Conservation (phyloP, 2,797 vertebrate species). For the Peromyscus nudipes region DNA sequence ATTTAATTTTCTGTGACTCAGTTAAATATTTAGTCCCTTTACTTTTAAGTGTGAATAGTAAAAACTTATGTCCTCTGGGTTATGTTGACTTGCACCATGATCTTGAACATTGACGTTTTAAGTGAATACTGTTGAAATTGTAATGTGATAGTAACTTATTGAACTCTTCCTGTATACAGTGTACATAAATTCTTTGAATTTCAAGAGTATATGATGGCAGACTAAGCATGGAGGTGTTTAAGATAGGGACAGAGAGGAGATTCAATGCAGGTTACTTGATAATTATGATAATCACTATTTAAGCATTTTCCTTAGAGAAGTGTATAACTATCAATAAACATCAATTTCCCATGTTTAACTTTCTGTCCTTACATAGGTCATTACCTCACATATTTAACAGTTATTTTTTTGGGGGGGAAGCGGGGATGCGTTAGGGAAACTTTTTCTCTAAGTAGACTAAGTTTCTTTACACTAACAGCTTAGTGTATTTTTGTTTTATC, state of each 20-base stretch:
- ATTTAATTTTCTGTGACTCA: background rate
- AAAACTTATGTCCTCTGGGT: background rate
- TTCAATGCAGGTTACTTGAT: background rate
- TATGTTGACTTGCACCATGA: background rate
- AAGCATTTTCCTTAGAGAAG: background rate
- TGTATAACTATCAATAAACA: background rate
- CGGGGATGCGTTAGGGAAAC: fast-evolving
- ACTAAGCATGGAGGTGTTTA: background rate
- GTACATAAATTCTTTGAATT: background rate
- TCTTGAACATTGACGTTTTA: background rate
- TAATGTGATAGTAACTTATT: background rate
- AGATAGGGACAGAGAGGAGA: background rate
- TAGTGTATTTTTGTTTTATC: background rate
- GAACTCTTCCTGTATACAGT: background rate
- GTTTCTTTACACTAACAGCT: background rate
- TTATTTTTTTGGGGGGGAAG: background rate
- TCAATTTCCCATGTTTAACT: background rate
- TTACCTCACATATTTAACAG: background rate
- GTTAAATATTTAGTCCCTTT: background rate
- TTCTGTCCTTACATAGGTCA: background rate
- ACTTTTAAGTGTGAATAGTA: conserved; percentile 19
- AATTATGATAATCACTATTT: background rate
- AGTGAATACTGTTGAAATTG: background rate
- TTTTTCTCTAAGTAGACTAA: background rate
- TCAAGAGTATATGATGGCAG: background rate